Evolutionary conservation across 2,797 vertebrate genomes (phyloP), one percentile per base, ranked within the genome.

Genomic region (Semotilus atromaculatus): DNA sequence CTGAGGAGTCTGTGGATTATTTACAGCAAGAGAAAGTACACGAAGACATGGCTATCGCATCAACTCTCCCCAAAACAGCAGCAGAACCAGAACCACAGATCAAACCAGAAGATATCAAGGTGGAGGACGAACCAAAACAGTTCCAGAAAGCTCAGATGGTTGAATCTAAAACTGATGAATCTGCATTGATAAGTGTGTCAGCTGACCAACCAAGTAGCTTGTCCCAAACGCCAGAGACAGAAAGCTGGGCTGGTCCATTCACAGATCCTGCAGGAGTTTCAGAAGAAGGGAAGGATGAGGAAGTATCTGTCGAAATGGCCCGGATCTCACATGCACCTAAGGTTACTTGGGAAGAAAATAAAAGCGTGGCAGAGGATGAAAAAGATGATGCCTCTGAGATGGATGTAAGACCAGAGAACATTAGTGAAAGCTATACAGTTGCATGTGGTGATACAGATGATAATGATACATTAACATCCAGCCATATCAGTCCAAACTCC

Each of bases 1-100:
- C 89, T 83, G 89, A 84, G 23, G 40, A 26, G 18, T 62, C 88
- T 19, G 75, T 89, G 23, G 90, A 94, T 88, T 81, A 75, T 36
- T 92, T 93, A 79, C 82, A 90, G 86, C 89, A 88, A 21, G 89
- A 93, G 81, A 91, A 94, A 23, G 90, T 91, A 71, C 16, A 88
- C 8, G 92, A 94, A 85, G 90, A 89, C 81, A 90, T 91, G 51
- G 76, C 91, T 5, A 92, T 90, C 0, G 81, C 88, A 81, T 88
- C 91, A 31, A 88, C 84, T 73, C 89, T 90, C 71, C 45, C 72
- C 40, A 19, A 68, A 53, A 45, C 51, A 68, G 51, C 60, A 45
- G 67, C 45, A 38, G 73, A 85, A 70, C 40, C 70, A 51, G 51
- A 79, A 38, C 71, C 71, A 21, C 72, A 73, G 86, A 34, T n/a